Percentiles rank a stretch among this genome's conserved stretches.
Evolutionary conservation across 2,888 invertebrate genomes (phyloP).

Genomic region (Elegia similella): DNA sequence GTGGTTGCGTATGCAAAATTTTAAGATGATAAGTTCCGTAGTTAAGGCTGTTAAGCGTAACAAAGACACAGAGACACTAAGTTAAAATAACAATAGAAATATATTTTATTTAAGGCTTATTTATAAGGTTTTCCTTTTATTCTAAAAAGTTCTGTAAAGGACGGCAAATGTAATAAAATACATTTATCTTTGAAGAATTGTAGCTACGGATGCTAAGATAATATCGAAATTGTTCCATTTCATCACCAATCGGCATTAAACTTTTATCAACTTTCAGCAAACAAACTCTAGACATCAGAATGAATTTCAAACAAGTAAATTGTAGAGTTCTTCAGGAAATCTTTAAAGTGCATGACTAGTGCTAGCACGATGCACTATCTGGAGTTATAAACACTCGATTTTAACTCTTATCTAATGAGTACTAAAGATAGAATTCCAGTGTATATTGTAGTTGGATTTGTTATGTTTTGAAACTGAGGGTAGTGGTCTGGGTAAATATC

Average conservation of each 20-base stretch:
- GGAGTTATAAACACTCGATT: constrained; percentile 13
- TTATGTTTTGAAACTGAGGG: constrained; percentile 32
- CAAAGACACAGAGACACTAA: too few species aligned
- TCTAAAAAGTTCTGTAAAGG: too few species aligned
- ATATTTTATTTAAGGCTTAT: too few species aligned
- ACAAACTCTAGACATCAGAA: constrained; percentile 56
- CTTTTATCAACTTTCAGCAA: constrained; percentile 50
- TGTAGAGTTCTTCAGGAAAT: constrained; percentile 59
- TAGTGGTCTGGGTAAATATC: constrained; percentile 61
- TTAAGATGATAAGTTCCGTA: too few species aligned
- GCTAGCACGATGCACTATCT: constrained; percentile 26
- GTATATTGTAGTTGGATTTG: constrained; percentile 22
- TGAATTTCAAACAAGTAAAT: constrained; percentile 69
- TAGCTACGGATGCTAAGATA: too few species aligned
- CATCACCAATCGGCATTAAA: constrained; percentile 51
- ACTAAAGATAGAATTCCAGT: constrained; percentile 22
- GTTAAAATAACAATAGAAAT: too few species aligned
- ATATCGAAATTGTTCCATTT: constrained; percentile 24
- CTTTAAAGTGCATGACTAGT: constrained; percentile 52
- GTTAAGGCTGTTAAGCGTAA: too few species aligned
- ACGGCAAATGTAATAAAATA: too few species aligned
- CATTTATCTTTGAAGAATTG: too few species aligned
- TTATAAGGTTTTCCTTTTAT: too few species aligned
- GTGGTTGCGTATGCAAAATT: too few species aligned
- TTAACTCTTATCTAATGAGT: constrained; percentile 15